Evolutionary conservation across 2,888 invertebrate species (phyloP), one percentile per base, ranked within the genome.

Genomic region (Polydrusus tereticollis): DNA sequence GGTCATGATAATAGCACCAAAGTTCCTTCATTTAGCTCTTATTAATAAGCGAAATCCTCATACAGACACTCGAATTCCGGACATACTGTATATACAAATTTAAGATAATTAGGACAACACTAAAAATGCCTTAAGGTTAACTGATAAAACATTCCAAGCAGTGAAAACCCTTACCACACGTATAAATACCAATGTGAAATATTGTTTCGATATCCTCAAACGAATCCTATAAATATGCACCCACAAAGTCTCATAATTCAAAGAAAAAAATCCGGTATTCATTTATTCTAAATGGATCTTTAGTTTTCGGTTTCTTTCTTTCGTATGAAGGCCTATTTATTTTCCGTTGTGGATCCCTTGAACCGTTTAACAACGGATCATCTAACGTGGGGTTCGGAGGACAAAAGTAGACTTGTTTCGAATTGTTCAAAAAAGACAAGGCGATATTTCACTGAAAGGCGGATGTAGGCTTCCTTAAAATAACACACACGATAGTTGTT

Each of bases 381-480:
- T 83, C 83, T 81, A 82, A 79, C 82, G 80, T 77, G 80, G 80
- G 81, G 80, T 77, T 36, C 52, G 71, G 79, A 79, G 83, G 82
- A 85, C 84, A 85, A 85, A 84, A 85, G 84, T 83, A 81, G 83
- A 83, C 82, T 84, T 84, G 84, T 70, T 84, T 83, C 69, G 83
- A 78, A 84, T 83, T 84, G 83, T 83, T 83, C 81, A 72, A 75
- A 77, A 80, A 77, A 82, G 83, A 83, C 82, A 81, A 83, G 84
- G 82, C 84, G 82, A 85, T 85, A 85, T 85, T 84, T 85, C 85
- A 85, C 83, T 79, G 82, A 81, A 82, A 78, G 81, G 82, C 85
- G 85, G 85, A 85, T 84, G 84, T 84, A 78, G 82, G 84, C 84
- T 85, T 85, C 85, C 85, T 85, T 84, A 83, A 83, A 83, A 84